Percentiles rank a stretch among this genome's conserved stretches.
Evolutionary conservation across 2,888 invertebrate species (phyloP).

Genomic region (Volucella bombylans): DNA sequence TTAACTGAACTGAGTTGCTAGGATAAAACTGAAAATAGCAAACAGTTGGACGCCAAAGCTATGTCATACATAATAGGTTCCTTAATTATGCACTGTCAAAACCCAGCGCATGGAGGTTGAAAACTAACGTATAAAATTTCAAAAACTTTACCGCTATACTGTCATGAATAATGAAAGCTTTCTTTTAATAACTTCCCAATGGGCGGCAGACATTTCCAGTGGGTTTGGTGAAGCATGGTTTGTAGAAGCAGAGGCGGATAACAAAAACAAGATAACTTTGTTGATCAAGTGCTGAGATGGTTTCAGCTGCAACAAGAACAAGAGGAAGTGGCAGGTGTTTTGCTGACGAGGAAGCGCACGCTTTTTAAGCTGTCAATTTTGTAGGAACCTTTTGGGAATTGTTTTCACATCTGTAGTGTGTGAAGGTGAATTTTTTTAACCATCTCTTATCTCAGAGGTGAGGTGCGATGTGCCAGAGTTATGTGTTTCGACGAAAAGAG

Average conservation of each 20-base stretch:
- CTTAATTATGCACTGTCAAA: slow-evolving; percentile 59
- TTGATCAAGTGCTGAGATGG: neutral
- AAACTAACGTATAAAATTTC: slow-evolving; percentile 27
- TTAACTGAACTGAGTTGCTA: slow-evolving; percentile 13
- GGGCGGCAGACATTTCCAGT: neutral
- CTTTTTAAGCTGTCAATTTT: slow-evolving; percentile 26
- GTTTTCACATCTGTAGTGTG: slow-evolving; percentile 1
- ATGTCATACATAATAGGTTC: slow-evolving; percentile 33
- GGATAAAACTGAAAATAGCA: slow-evolving; percentile 17
- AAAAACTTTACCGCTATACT: neutral
- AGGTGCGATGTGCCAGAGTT: slow-evolving; percentile 6
- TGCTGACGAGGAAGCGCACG: neutral
- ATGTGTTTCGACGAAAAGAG: slow-evolving; percentile 22
- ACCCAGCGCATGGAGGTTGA: slow-evolving; percentile 17
- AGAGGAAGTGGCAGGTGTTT: neutral
- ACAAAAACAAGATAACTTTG: neutral
- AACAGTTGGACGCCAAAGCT: slow-evolving; percentile 21
- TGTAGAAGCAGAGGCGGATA: neutral
- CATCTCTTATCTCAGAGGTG: slow-evolving; percentile 1
- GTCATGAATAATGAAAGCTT: slow-evolving; percentile 38
- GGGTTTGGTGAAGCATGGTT: neutral
- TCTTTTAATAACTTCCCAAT: neutral
- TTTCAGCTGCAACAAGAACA: neutral
- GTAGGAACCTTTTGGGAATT: slow-evolving; percentile 34
- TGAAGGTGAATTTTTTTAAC: slow-evolving; percentile 5